These are phyloP conservation scores for Mesochorus sp. DNA, from an alignment of 2,888 invertebrate species.

Conservation along the genomic window DNA sequence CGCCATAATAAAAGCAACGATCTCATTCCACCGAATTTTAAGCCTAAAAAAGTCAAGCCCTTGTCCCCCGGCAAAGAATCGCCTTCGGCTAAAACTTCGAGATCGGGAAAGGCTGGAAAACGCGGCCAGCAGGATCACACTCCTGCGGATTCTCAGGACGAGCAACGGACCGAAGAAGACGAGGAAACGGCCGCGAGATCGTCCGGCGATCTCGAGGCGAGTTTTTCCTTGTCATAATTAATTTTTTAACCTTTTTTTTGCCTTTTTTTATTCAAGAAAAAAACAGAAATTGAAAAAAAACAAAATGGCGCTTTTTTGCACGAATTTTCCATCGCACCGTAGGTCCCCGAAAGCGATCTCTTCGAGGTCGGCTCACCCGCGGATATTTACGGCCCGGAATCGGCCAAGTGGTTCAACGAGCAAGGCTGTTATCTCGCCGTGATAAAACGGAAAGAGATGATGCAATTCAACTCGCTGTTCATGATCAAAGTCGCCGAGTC, in stretches of 20 bases:
- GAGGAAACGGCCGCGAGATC: conserved; percentile 54
- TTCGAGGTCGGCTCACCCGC: conserved; percentile 87
- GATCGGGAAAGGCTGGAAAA: conserved; percentile 58
- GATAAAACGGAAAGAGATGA: conserved; percentile 89
- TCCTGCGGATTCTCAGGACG: conserved; percentile 56
- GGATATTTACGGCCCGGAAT: conserved; percentile 84
- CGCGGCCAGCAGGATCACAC: conserved; percentile 56
- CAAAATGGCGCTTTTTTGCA: too few species aligned
- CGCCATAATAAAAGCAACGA: too few species aligned
- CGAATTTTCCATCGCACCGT: conserved; percentile 21
- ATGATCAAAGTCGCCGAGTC: conserved; percentile 93
- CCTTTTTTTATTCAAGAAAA: too few species aligned
- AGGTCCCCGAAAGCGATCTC: conserved; percentile 88
- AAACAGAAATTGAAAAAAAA: too few species aligned
- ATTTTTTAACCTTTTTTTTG: too few species aligned
- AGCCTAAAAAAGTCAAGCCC: conserved; percentile 63
- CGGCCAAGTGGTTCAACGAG: conserved; percentile 79
- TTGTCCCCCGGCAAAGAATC: conserved; percentile 55
- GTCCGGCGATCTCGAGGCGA: conserved; percentile 61
- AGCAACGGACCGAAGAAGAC: conserved; percentile 62
- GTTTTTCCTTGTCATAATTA: too few species aligned
- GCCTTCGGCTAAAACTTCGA: conserved; percentile 30
- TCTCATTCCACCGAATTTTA: not conserved
- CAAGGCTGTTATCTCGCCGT: conserved; percentile 88
- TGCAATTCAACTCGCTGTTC: conserved; percentile 90